Conservation (phyloP, 2,888 invertebrate genomes). For the Microctonus hyperodae region DNA sequence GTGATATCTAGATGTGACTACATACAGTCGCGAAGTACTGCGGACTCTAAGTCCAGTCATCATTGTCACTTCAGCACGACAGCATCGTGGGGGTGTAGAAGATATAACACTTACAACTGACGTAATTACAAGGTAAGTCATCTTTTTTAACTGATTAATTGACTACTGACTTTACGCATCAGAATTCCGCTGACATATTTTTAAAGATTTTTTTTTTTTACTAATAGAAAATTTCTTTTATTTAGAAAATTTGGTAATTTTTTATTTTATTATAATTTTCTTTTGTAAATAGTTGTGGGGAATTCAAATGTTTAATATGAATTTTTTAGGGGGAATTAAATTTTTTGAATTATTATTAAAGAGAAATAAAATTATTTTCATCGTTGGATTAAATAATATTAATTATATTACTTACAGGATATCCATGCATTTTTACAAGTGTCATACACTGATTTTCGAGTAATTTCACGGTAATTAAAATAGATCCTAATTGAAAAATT, state of each 20-base stretch:
- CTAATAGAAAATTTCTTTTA: too few relatives aligned
- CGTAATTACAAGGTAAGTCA: slow-evolving; percentile 33
- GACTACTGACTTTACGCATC: too few relatives aligned
- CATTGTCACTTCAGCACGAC: slow-evolving; percentile 36
- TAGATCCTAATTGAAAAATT: slow-evolving; percentile 34
- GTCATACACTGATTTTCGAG: slow-evolving; percentile 24
- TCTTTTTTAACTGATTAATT: neutral
- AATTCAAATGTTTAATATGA: too few relatives aligned
- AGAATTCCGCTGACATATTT: too few relatives aligned
- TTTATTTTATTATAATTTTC: neutral
- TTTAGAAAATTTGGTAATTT: neutral
- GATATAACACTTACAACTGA: slow-evolving; percentile 5
- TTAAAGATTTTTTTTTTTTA: too few relatives aligned
- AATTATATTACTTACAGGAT: too few relatives aligned
- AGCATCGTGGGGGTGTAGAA: slow-evolving; percentile 35
- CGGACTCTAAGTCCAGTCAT: slow-evolving; percentile 39
- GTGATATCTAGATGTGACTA: slow-evolving; percentile 37
- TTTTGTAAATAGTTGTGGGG: too few relatives aligned
- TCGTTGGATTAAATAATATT: too few relatives aligned
- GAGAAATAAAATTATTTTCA: too few relatives aligned
- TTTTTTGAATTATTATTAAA: too few relatives aligned
- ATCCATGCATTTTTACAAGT: too few relatives aligned
- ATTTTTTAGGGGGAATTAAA: too few relatives aligned
- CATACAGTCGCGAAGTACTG: slow-evolving; percentile 25
- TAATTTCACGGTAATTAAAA: slow-evolving; percentile 23